phyloP scores from a whole-genome alignment of 2,797 vertebrate genomes.

The Eleutherodactylus coqui region DNA sequence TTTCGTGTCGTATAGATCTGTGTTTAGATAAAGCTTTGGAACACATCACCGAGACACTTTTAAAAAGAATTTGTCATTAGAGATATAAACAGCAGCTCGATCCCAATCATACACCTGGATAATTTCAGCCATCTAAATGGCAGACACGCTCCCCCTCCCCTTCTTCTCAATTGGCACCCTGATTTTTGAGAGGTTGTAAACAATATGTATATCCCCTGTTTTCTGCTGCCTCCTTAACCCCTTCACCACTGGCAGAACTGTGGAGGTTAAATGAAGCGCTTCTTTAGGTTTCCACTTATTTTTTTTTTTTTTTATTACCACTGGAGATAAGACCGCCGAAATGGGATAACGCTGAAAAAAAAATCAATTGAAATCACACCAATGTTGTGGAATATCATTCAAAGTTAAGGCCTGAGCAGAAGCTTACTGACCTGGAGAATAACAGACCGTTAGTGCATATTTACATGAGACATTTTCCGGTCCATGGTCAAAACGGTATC shows the following conservation, averaged over 20 bases:
- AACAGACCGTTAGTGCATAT: too few relatives aligned
- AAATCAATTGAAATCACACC: conserved; percentile 25
- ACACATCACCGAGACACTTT: conserved; percentile 57
- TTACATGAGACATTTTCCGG: too few relatives aligned
- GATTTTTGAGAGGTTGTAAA: conserved; percentile 42
- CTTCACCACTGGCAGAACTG: background rate
- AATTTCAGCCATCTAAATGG: conserved; percentile 60
- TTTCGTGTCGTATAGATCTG: conserved; percentile 59
- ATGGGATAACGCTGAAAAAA: background rate
- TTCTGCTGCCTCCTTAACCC: conserved; percentile 18
- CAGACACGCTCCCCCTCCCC: conserved; percentile 14
- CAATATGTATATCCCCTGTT: conserved; percentile 50
- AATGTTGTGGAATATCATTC: conserved; percentile 18
- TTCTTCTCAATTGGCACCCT: conserved; percentile 52
- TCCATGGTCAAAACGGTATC: too few relatives aligned
- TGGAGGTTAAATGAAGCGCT: background rate
- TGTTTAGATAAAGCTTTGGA: conserved; percentile 61
- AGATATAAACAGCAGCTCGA: conserved; percentile 61
- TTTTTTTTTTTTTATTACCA: conserved; percentile 3
- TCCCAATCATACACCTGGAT: conserved; percentile 63
- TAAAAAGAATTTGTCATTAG: conserved; percentile 64
- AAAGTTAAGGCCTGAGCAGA: background rate
- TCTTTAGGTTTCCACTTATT: too few relatives aligned
- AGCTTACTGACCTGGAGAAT: background rate
- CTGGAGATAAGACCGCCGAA: background rate